Conservation (phyloP, 35 echinoderm and acorn worm genomes). For the Eucidaris tribuloides region DNA sequence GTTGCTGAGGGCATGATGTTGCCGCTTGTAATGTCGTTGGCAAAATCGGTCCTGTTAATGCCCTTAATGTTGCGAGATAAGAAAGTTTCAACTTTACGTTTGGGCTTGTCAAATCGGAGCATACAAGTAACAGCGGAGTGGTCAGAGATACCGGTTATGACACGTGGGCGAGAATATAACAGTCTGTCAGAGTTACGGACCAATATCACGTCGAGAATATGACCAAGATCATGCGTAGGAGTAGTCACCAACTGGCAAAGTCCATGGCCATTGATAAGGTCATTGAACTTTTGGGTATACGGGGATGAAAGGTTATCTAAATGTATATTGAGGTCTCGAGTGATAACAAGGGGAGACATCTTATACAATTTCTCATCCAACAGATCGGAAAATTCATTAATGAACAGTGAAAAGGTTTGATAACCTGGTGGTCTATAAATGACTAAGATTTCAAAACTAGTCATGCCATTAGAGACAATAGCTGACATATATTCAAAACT, state of each 20-base stretch:
- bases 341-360: not conserved
- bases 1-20: not conserved
- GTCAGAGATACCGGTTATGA: not conserved
- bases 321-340: not conserved
- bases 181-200: not conserved
- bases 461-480: not conserved
- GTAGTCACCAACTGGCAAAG: constrained; percentile 1
- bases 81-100: not conserved
- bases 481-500: not conserved
- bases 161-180: not conserved
- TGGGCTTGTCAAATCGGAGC: not conserved
- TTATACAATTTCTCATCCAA: constrained; percentile 14
- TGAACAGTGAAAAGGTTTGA: not conserved
- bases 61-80: not conserved
- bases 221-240: not conserved
- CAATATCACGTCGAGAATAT: not conserved
- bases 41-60: not conserved
- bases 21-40: not conserved
- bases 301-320: not conserved
- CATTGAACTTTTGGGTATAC: not conserved
- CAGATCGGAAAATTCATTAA: not conserved
- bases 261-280: not conserved
- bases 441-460: not conserved
- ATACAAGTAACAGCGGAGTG: not conserved
- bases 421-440: constrained; percentile 1